Evolutionary conservation across 1,140 invertebrate genomes (phyloP).

Genomic region (Hyposmocoma kahamanoa): DNA sequence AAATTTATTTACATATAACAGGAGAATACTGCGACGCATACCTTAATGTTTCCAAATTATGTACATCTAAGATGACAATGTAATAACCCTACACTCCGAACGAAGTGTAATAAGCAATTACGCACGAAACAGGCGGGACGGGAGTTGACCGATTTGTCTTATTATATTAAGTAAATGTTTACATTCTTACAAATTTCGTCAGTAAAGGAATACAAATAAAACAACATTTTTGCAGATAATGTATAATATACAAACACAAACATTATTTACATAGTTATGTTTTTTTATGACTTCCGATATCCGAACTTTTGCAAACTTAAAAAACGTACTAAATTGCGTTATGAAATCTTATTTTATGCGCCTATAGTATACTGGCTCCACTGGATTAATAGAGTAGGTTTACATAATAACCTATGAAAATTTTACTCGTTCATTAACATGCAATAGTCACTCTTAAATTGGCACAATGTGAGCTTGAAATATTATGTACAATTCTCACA

Average conservation of each 20-base stretch:
- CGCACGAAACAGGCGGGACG: too few relatives aligned
- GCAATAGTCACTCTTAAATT: slow-evolving; percentile 28
- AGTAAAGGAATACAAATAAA: slow-evolving; percentile 16
- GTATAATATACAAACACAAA: slow-evolving; percentile 63
- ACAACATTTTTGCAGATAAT: slow-evolving; percentile 21
- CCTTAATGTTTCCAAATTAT: too few relatives aligned
- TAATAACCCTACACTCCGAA: too few relatives aligned
- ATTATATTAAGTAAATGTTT: not conserved
- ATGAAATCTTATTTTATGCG: slow-evolving; percentile 3
- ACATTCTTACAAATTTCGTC: too few relatives aligned
- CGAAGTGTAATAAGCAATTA: too few relatives aligned
- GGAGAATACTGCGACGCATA: too few relatives aligned
- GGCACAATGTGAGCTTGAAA: slow-evolving; percentile 37
- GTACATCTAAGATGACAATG: too few relatives aligned
- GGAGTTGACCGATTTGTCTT: not conserved
- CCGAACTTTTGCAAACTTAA: not conserved
- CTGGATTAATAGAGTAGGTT: slow-evolving; percentile 31
- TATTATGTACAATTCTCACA: slow-evolving; percentile 31
- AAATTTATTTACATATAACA: too few relatives aligned
- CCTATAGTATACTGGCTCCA: slow-evolving; percentile 21
- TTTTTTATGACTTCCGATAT: slow-evolving; percentile 10
- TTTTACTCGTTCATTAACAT: slow-evolving; percentile 6
- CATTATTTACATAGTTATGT: slow-evolving; percentile 56
- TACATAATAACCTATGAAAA: slow-evolving; percentile 2
- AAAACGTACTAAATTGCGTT: not conserved